Conservation (phyloP, 2,888 invertebrate genomes). For the Thera britannica region DNA sequence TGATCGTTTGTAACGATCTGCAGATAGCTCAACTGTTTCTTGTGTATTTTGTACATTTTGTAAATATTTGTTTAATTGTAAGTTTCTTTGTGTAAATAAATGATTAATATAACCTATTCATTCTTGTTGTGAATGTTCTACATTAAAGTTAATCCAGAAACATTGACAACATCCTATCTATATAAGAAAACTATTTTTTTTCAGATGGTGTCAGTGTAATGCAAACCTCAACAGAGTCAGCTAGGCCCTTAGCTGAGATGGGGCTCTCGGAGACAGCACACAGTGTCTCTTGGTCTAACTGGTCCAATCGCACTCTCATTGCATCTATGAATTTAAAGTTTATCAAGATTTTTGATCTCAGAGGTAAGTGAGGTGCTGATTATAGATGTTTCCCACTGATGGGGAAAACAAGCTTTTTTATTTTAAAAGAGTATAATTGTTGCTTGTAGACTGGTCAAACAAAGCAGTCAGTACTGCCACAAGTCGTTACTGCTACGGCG, state of each 20-base stretch:
- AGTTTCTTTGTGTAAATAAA: too few species aligned
- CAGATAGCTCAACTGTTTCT: too few species aligned
- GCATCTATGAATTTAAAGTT: constrained; percentile 96
- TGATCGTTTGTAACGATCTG: too few species aligned
- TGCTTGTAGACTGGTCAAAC: constrained; percentile 85
- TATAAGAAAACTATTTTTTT: not conserved
- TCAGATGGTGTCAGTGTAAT: constrained; percentile 43
- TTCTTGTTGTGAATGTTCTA: too few species aligned
- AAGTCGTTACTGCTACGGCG: constrained; percentile 93
- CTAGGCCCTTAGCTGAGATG: constrained; percentile 89
- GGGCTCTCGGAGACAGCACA: constrained; percentile 93
- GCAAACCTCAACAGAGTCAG: constrained; percentile 71
- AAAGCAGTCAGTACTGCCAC: constrained; percentile 88
- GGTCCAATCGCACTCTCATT: constrained; percentile 89
- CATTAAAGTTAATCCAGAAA: too few species aligned
- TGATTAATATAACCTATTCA: too few species aligned
- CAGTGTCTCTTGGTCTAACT: constrained; percentile 93
- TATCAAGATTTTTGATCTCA: constrained; percentile 94
- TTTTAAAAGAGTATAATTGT: not conserved
- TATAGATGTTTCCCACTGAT: too few species aligned
- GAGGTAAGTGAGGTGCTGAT: constrained; percentile 86
- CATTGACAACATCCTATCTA: too few species aligned
- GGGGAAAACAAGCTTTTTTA: too few species aligned
- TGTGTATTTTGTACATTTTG: too few species aligned
- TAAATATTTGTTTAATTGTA: too few species aligned